Percentiles rank a stretch among this genome's conserved stretches.
These are phyloP conservation scores for Hirundo rustica DNA, from an alignment of 2,797 vertebrate species.

Conservation along the genomic window DNA sequence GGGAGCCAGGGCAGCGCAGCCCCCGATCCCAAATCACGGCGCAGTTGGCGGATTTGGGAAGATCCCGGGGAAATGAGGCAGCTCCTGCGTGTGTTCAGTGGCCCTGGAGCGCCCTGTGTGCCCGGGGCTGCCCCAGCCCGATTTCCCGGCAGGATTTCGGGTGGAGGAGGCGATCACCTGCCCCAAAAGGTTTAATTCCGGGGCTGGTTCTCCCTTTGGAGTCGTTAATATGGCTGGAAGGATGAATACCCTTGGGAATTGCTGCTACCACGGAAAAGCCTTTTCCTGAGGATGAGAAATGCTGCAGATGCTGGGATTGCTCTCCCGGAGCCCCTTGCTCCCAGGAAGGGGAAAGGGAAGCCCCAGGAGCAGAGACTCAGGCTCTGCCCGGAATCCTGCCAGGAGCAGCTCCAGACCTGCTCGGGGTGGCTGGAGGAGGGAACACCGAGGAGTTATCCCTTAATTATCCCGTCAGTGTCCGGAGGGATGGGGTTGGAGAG, in stretches of 20 bases:
- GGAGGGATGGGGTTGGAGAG: neutral
- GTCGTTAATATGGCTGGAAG: neutral
- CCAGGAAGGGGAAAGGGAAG: neutral
- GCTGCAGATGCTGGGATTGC: neutral
- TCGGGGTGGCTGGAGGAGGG: constrained; percentile 53
- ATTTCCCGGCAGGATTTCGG: neutral
- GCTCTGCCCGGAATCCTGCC: constrained; percentile 41
- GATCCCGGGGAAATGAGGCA: neutral
- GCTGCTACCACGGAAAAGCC: neutral
- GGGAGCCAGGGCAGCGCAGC: neutral
- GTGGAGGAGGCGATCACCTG: neutral
- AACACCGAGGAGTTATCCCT: constrained; percentile 54
- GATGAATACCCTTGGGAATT: neutral
- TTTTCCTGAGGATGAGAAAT: neutral
- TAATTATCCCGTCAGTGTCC: constrained; percentile 57
- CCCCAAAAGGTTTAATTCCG: constrained; percentile 42
- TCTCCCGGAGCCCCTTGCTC: neutral
- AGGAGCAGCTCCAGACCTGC: constrained; percentile 45
- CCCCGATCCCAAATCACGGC: neutral
- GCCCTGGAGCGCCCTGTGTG: neutral
- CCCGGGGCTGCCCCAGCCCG: neutral
- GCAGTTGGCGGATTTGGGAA: neutral
- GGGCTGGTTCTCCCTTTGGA: constrained; percentile 25
- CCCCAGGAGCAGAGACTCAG: neutral
- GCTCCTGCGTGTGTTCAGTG: neutral